Conservation (phyloP, 2,113 vertebrate species). For the Psettodes erumei region DNA sequence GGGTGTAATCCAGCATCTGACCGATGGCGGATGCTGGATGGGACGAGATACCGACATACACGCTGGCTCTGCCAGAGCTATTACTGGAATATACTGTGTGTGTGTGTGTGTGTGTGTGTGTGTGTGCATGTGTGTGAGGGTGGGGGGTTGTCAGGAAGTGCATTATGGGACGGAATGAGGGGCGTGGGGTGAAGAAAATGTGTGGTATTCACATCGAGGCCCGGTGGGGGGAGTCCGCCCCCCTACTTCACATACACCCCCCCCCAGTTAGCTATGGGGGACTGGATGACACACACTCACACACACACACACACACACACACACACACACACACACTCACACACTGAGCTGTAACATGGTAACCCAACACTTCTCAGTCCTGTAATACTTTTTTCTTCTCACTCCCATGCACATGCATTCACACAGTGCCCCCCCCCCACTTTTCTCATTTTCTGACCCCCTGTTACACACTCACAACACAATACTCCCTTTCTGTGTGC, state of each 20-base stretch:
- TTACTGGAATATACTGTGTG: constrained; percentile 39
- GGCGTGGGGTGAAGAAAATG: constrained; percentile 60
- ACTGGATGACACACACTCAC: constrained; percentile 22
- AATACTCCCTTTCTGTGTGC: not conserved
- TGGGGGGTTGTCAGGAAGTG: constrained; percentile 38
- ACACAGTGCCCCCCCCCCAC: constrained; percentile 3
- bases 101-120: constrained; percentile 26
- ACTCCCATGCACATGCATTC: not conserved
- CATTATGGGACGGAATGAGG: constrained; percentile 52
- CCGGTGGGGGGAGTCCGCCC: constrained; percentile 20
- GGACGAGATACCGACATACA: constrained; percentile 34
- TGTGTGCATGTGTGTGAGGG: constrained; percentile 3
- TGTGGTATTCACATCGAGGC: constrained; percentile 56
- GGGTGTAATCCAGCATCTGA: too few relatives aligned
- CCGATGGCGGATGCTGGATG: constrained; percentile 7
- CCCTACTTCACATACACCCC: too few relatives aligned
- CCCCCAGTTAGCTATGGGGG: not conserved
- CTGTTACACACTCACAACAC: not conserved
- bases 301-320: not conserved
- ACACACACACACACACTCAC: not conserved
- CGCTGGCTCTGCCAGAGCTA: constrained; percentile 41
- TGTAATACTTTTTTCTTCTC: not conserved
- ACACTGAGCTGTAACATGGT: not conserved
- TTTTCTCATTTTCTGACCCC: not conserved
- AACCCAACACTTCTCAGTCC: not conserved